phyloP scores from a whole-genome alignment of 2,888 invertebrate species.

The Drosophila mettleri region DNA sequence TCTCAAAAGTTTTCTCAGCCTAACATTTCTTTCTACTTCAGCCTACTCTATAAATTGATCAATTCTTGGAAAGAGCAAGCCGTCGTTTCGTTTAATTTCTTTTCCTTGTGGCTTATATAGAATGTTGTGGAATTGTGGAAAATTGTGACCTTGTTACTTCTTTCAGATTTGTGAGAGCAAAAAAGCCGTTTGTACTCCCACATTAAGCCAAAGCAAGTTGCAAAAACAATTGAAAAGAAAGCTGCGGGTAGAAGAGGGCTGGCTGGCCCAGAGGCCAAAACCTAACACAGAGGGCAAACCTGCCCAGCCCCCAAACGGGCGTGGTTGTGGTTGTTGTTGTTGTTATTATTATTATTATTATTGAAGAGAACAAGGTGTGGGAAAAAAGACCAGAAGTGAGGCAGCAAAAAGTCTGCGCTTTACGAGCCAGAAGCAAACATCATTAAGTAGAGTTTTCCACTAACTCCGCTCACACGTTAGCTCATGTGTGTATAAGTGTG shows the following conservation, averaged over 20 bases:
- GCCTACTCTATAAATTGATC: background rate
- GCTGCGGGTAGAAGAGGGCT: constrained; percentile 51
- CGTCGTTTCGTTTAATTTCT: background rate
- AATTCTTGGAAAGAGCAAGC: background rate
- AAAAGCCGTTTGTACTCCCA: constrained; percentile 36
- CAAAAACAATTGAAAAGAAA: constrained; percentile 53
- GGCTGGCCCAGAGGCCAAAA: constrained; percentile 8
- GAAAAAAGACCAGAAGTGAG: constrained; percentile 10
- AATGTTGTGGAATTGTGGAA: background rate
- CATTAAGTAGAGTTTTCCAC: constrained; percentile 69
- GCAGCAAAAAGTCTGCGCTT: constrained; percentile 18
- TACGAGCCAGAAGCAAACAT: constrained; percentile 59
- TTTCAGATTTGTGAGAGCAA: constrained; percentile 4
- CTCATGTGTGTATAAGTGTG: background rate
- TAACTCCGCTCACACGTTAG: constrained; percentile 48
- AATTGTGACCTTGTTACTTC: constrained; percentile 31
- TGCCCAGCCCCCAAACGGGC: constrained; percentile 21
- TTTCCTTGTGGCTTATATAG: background rate
- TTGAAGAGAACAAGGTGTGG: constrained; percentile 1
- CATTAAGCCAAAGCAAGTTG: constrained; percentile 48
- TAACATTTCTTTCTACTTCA: too few species aligned
- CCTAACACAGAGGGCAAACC: constrained; percentile 12
- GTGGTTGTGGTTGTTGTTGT: constrained; percentile 25
- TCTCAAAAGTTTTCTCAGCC: too few species aligned
- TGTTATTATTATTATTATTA: constrained; percentile 28